Base-by-base conservation (phyloP, 2,797 vertebrate species). In the Tamandua tetradactyla region DNA sequence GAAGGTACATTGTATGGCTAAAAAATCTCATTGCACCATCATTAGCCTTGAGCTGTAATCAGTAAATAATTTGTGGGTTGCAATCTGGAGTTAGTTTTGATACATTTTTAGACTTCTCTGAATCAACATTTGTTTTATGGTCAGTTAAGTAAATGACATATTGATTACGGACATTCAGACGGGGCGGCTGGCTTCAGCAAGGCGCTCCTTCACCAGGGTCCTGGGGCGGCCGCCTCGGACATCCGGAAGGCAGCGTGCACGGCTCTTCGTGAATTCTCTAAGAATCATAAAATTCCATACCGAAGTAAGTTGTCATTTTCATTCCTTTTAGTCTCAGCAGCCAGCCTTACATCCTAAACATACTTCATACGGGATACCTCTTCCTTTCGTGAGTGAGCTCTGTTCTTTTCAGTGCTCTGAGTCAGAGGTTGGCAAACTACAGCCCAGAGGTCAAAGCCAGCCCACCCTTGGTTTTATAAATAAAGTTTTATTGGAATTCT, bases 101-200 rank as follows among this genome's bases (percentile, higher is more conserved):
- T 91, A 69, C 20, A 75, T 89, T 91, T 93, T 88, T 64, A 64
- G 71, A 81, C 30, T 55, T 64, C 76, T 93, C 37, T 87, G 57
- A 94, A 84, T 89, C 80, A 93, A 80, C 40, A 35, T 95, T 97
- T 93, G 18, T 83, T 89, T 93, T 91, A 55, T 87, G 87, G 55
- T 84, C 78, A 93, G 80, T 85, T 87, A 91, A 79, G 40, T 55
- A 75, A 95, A 85, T 95, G 78, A 87, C 93, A 93, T 93, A 72
- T 82, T 78, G 68, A 81, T 68, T 79, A 91, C 84, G 42, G 55
- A 52, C 44, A 62, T 93, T 87, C 32, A 68, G 25, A n/a, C 22
- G 27, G 66, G 27, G 13, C 40, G 23, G 13, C 40, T 6, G 35
- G 62, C 62, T 72, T 74, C 27, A 2, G 52, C 61, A 6, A 94